Evolutionary conservation across 2,797 vertebrate genomes (phyloP).

Genomic region (Falco cherrug): DNA sequence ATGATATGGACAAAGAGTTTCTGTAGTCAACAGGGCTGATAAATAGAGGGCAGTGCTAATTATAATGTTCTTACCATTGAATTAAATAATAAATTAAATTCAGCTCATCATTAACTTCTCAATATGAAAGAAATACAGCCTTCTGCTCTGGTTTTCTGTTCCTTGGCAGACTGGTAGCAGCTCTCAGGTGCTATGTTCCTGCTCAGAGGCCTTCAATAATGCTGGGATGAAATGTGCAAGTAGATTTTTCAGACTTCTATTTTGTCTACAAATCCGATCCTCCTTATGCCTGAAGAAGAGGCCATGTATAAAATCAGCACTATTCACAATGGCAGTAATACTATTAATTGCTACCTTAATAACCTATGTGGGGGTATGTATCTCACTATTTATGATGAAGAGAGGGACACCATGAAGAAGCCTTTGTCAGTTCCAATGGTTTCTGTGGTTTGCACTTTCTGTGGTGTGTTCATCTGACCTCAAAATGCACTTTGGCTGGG

Average conservation of each 20-base stretch:
- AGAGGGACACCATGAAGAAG: not conserved
- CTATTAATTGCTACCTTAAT: constrained; percentile 6
- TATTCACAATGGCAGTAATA: not conserved
- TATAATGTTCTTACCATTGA: not conserved
- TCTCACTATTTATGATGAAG: not conserved
- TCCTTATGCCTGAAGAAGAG: not conserved
- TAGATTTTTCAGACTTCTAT: not conserved
- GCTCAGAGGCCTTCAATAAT: not conserved
- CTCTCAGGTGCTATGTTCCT: not conserved
- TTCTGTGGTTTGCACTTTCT: not conserved
- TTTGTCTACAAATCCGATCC: not conserved
- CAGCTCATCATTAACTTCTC: not conserved
- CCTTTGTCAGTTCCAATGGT: not conserved
- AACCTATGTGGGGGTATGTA: not conserved
- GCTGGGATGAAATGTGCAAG: not conserved
- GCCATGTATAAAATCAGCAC: not conserved
- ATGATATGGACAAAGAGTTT: not conserved
- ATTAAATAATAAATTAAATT: not conserved
- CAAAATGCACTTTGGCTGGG: not conserved
- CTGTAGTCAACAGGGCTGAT: not conserved
- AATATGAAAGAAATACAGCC: not conserved
- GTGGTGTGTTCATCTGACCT: not conserved
- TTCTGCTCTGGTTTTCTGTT: not conserved
- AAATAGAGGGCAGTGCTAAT: not conserved
- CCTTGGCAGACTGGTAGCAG: not conserved